phyloP scores from a whole-genome alignment of 1,140 invertebrate genomes.

The Amyelois transitella region DNA sequence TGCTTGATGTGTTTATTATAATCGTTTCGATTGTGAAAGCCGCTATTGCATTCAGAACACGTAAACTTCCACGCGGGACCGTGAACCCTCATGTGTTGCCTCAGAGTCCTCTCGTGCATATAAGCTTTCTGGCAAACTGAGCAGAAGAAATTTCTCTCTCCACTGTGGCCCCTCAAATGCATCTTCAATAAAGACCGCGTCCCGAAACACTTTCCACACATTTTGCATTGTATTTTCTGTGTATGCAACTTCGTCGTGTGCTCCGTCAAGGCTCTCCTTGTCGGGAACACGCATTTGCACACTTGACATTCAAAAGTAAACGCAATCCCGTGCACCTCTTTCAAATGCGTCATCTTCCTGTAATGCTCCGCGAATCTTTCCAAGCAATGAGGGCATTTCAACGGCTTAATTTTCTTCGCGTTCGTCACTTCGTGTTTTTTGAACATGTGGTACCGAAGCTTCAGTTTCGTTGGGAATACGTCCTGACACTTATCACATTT shows the following conservation, averaged over 20 bases:
- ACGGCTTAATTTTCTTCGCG: slow-evolving; percentile 44
- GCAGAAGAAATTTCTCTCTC: slow-evolving; percentile 78
- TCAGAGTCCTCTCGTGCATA: slow-evolving; percentile 80
- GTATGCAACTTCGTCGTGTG: slow-evolving; percentile 73
- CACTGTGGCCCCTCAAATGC: slow-evolving; percentile 82
- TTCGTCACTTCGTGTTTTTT: slow-evolving; percentile 56
- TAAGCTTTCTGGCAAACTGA: slow-evolving; percentile 77
- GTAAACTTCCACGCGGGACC: slow-evolving; percentile 72
- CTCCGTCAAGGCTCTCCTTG: slow-evolving; percentile 52
- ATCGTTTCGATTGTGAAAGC: slow-evolving; percentile 64
- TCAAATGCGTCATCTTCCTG: slow-evolving; percentile 61
- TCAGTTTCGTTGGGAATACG: slow-evolving; percentile 54
- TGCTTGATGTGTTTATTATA: slow-evolving; percentile 63
- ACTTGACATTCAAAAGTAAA: slow-evolving; percentile 56
- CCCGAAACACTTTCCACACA: slow-evolving; percentile 74
- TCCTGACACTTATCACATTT: slow-evolving; percentile 57
- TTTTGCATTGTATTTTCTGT: slow-evolving; percentile 73
- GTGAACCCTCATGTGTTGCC: slow-evolving; percentile 82
- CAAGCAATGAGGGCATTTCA: slow-evolving; percentile 65
- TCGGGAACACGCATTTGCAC: slow-evolving; percentile 47
- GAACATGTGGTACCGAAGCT: slow-evolving; percentile 51
- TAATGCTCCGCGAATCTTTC: slow-evolving; percentile 63
- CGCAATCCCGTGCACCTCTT: slow-evolving; percentile 53
- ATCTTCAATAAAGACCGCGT: slow-evolving; percentile 78
- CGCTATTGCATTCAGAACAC: slow-evolving; percentile 72